Conservation (phyloP, 2,888 invertebrate genomes). For the Pandemis heparana region DNA sequence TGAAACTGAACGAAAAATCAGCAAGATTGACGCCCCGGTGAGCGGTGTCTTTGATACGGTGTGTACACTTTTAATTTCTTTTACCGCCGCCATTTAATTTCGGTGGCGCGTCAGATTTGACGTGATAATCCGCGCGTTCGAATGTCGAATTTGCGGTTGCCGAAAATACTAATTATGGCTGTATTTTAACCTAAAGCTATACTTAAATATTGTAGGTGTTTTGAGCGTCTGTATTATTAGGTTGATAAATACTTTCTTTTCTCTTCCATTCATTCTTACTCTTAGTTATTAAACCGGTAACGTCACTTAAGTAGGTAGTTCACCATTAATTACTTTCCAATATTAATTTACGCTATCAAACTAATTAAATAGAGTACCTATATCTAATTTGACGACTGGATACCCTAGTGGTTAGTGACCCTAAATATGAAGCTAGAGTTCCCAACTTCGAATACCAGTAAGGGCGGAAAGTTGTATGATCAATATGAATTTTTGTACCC, state of each 20-base stretch:
- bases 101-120: constrained; percentile 70
- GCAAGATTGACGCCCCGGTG: constrained; percentile 68
- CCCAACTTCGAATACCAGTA: too few species aligned
- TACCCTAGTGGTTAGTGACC: too few species aligned
- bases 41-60: constrained; percentile 66
- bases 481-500: too few species aligned
- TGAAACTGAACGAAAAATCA: constrained; percentile 75
- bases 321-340: neutral
- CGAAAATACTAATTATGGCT: constrained; percentile 41
- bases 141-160: constrained; percentile 46
- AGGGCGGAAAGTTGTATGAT: too few species aligned
- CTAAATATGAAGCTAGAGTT: too few species aligned
- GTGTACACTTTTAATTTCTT: constrained; percentile 45
- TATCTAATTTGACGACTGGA: too few species aligned
- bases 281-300: constrained; percentile 1
- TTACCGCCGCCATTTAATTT: constrained; percentile 65
- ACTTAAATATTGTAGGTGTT: neutral
- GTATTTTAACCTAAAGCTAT: constrained; percentile 10
- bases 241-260: constrained; percentile 31
- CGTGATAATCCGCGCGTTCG: constrained; percentile 66
- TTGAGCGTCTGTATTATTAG: neutral
- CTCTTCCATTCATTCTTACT: constrained; percentile 17
- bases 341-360: neutral
- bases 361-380: neutral
- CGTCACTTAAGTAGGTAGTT: neutral